phyloP scores from a whole-genome alignment of 2,888 invertebrate genomes.

The Ceriagrion tenellum region DNA sequence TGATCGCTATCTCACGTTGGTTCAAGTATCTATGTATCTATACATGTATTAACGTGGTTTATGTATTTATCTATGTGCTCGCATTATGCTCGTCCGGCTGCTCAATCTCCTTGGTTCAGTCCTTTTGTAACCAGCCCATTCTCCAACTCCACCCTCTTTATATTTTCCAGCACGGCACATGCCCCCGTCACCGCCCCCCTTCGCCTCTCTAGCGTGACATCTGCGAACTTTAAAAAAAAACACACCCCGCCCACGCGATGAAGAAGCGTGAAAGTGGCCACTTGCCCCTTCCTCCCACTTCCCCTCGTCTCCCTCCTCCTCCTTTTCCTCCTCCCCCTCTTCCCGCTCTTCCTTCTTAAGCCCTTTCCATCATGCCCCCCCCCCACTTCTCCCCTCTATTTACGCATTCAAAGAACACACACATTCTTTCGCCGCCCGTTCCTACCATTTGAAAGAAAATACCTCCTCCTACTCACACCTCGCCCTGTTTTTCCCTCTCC shows the following conservation, averaged over 20 bases:
- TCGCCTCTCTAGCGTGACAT: conserved; percentile 74
- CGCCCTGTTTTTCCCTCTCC: too few species aligned
- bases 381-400: background rate
- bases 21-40: background rate
- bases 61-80: too few species aligned
- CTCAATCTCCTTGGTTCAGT: background rate
- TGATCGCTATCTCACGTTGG: background rate
- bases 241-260: conserved; percentile 73
- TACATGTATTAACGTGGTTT: background rate
- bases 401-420: background rate
- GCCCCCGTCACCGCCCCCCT: background rate
- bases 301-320: conserved; percentile 77
- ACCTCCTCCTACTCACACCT: too few species aligned
- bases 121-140: background rate
- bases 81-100: background rate
- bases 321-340: conserved; percentile 75
- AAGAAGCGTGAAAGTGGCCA: conserved; percentile 80
- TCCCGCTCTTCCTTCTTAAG: background rate
- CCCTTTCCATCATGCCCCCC: background rate
- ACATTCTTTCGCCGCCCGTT: background rate
- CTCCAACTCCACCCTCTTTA: background rate
- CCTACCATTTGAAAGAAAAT: background rate
- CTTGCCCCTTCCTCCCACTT: conserved; percentile 75
- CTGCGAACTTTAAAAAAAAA: conserved; percentile 39
- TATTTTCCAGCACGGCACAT: background rate